These are phyloP conservation scores for Andrena chrysosceles DNA, from an alignment of 2,888 invertebrate genomes.

Conservation along the genomic window DNA sequence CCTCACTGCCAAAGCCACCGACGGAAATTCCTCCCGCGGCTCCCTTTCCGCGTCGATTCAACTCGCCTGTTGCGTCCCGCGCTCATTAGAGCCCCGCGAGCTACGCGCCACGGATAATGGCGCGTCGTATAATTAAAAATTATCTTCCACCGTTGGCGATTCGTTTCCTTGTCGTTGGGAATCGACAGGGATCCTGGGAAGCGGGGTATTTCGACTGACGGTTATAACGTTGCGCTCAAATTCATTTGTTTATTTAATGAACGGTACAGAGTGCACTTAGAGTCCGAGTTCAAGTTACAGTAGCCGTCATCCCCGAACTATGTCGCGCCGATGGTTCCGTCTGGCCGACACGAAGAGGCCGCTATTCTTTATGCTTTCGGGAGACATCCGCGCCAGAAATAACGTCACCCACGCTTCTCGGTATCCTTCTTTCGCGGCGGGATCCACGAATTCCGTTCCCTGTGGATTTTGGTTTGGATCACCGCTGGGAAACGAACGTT, in stretches of 20 bases:
- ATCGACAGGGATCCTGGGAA: not conserved
- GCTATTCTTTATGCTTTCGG: slow-evolving; percentile 49
- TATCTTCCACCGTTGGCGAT: not conserved
- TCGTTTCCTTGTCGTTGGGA: not conserved
- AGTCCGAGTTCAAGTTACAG: too few relatives aligned
- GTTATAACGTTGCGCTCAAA: not conserved
- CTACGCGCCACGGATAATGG: slow-evolving; percentile 12
- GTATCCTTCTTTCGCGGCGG: slow-evolving; percentile 59
- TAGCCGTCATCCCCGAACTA: not conserved
- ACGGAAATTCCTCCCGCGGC: slow-evolving; percentile 40
- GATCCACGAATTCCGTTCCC: slow-evolving; percentile 58
- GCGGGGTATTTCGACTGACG: not conserved
- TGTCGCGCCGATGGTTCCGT: slow-evolving; percentile 38
- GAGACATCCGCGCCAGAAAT: slow-evolving; percentile 64
- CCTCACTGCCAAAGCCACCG: slow-evolving; percentile 37
- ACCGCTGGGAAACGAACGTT: slow-evolving; percentile 62
- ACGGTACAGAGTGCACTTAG: not conserved
- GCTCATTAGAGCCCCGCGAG: slow-evolving; percentile 34
- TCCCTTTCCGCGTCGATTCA: slow-evolving; percentile 32
- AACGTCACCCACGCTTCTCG: slow-evolving; percentile 61
- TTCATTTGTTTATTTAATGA: not conserved
- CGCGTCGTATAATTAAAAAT: slow-evolving; percentile 39
- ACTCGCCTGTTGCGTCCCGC: not conserved
- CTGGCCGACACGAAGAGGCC: slow-evolving; percentile 13
- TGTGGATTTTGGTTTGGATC: slow-evolving; percentile 66